These are phyloP conservation scores for Carcinoscorpius rotundicauda DNA, from an alignment of 1,140 invertebrate genomes.

Conservation along the genomic window DNA sequence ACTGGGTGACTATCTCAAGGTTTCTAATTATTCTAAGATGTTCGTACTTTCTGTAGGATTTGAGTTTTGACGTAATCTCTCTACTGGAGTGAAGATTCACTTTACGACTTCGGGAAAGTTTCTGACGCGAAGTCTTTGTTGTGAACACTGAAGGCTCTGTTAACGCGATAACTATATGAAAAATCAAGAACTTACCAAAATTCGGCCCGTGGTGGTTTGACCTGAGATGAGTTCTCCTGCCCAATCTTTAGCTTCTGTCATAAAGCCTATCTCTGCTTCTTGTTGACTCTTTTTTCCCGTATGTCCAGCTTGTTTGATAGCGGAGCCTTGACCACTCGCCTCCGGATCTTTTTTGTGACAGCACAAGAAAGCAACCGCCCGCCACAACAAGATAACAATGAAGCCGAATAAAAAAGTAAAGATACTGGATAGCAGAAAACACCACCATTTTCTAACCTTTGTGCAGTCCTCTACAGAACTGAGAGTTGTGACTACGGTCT, in stretches of 20 bases:
- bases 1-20: too few species aligned
- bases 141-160: too few species aligned
- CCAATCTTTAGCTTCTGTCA: conserved; percentile 99
- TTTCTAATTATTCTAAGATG: too few species aligned
- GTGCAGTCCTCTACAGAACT: conserved; percentile 45
- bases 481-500: conserved; percentile 4
- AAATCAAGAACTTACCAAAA: conserved; percentile 63
- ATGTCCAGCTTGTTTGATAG: conserved; percentile 13
- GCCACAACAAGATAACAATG: conserved; percentile 63
- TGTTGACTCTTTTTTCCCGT: neutral
- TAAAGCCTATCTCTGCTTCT: conserved; percentile 70
- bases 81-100: too few species aligned
- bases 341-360: conserved; percentile 70
- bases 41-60: too few species aligned
- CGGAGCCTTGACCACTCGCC: conserved; percentile 34
- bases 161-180: too few species aligned
- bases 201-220: conserved; percentile 97
- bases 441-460: conserved; percentile 83
- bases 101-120: too few species aligned
- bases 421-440: conserved; percentile 90
- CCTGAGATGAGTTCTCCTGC: conserved; percentile 99
- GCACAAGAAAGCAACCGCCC: conserved; percentile 78
- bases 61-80: too few species aligned
- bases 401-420: conserved; percentile 71
- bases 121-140: too few species aligned